Percentiles rank a stretch among this genome's conserved stretches.
These are phyloP conservation scores for Gambusia yucatana DNA, from an alignment of 2,797 vertebrate species.

Conservation along the genomic window DNA sequence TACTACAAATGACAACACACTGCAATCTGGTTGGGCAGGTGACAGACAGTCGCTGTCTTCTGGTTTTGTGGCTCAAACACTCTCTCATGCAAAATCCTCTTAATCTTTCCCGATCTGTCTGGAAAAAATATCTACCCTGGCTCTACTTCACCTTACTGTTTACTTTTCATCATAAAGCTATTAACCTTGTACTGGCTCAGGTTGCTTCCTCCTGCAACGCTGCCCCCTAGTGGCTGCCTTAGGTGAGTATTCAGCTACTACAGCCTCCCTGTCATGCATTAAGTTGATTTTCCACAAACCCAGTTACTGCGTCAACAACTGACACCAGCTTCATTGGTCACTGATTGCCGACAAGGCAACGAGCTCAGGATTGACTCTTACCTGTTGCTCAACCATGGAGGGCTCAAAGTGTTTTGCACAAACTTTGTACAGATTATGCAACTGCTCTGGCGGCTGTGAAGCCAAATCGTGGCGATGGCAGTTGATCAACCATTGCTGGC, in stretches of 20 bases:
- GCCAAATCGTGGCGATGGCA: slow-evolving; percentile 91
- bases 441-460: slow-evolving; percentile 89
- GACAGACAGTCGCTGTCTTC: neutral
- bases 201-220: neutral
- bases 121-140: neutral
- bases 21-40: neutral
- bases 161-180: neutral
- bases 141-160: neutral
- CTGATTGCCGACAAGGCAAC: neutral
- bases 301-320: neutral
- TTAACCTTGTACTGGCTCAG: neutral
- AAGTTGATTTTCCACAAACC: neutral
- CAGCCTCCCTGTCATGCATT: neutral
- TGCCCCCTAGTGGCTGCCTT: neutral
- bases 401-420: slow-evolving; percentile 97
- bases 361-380: slow-evolving; percentile 70
- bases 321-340: neutral
- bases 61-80: neutral
- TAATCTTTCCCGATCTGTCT: too few relatives aligned
- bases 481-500: slow-evolving; percentile 81
- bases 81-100: neutral
- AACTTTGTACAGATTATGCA: slow-evolving; percentile 92
- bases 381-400: slow-evolving; percentile 90
- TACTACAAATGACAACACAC: neutral
- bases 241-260: neutral